Base-by-base conservation (phyloP, 2,113 vertebrate species). In the Loxodonta africana region DNA sequence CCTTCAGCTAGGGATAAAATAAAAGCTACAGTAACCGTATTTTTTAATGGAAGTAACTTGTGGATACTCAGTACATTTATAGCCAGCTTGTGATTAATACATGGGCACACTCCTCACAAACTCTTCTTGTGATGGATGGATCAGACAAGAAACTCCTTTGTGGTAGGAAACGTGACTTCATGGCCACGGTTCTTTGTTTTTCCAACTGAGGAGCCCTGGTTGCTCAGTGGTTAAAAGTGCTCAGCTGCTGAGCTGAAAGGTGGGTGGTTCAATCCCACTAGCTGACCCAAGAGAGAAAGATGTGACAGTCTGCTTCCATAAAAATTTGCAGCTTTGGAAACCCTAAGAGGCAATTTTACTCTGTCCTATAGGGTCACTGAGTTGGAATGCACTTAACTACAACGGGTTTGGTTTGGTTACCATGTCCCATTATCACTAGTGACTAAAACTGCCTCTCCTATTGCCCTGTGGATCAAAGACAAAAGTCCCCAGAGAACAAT, bases 61-160 rank as follows among this genome's bases (percentile, higher is more conserved):
- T 48, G 11, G 33, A 6, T 69, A 9, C 23, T 91, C 84, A 88
- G 80, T 88, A 84, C 15, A 53, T 60, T 37, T 37, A 83, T 84
- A 73, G 77, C 51, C 65, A 69, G 18, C 11, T 71, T 23, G 28
- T 74, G 71, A 33, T 26, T 77, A 60, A 85, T 30, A 95, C 7
- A 11, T 46, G 23, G 14, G 14, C 44, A 95, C 78, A 77, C 30
- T 89, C 53, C 76, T 93, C 67, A 95, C 44, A 82, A 71, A 44
- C 17, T 46, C 15, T 88, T 88, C 53, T 81, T 71, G 12, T 44
- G 33, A 80, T 25, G 46, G 53, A 94, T 33, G 46, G 65, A 74
- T 71, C 53, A 80, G 76, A 21, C 67, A 77, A 37, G 9, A 96
- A 97, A 83, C n/a, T 76, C 28, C 83, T 92, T 87, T 95, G 92